Conservation (phyloP, 2,888 invertebrate species). For the Helleia helle region DNA sequence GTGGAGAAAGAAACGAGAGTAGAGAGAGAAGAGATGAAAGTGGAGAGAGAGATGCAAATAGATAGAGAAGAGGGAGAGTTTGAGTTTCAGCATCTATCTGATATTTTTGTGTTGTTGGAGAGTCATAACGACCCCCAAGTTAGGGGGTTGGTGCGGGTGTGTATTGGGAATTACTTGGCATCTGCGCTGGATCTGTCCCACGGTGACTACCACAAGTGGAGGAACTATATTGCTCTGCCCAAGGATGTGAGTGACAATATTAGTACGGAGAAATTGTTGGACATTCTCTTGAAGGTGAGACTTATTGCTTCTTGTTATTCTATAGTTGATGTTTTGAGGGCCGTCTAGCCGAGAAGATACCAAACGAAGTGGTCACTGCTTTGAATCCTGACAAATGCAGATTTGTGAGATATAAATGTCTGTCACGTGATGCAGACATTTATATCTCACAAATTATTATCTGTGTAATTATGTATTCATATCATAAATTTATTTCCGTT, state of each 20-base stretch:
- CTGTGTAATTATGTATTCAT: no score
- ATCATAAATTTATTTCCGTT: no score
- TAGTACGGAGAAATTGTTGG: slow-evolving; percentile 61
- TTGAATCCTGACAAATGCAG: no score
- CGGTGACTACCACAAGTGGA: slow-evolving; percentile 71
- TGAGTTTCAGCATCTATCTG: slow-evolving; percentile 77
- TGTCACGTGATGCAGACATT: no score
- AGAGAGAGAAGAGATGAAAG: no score
- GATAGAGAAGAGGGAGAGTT: slow-evolving; percentile 33
- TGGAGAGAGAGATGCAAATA: no score
- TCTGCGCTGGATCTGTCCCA: slow-evolving; percentile 72
- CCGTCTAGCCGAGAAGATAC: no score
- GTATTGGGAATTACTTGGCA: slow-evolving; percentile 79
- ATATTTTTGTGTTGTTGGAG: slow-evolving; percentile 78
- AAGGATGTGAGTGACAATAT: slow-evolving; percentile 50
- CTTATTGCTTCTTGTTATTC: not conserved
- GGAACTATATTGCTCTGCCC: slow-evolving; percentile 40
- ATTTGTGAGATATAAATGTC: no score
- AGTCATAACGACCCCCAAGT: slow-evolving; percentile 88
- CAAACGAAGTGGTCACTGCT: no score
- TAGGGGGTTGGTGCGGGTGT: slow-evolving; percentile 79
- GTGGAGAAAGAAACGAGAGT: slow-evolving; percentile 26
- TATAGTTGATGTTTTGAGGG: no score
- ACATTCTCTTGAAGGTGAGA: slow-evolving; percentile 71
- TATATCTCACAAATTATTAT: no score